Evolutionary conservation across 2,797 vertebrate genomes (phyloP), one percentile per base, ranked within the genome.

Genomic region (Sus cebifrons): DNA sequence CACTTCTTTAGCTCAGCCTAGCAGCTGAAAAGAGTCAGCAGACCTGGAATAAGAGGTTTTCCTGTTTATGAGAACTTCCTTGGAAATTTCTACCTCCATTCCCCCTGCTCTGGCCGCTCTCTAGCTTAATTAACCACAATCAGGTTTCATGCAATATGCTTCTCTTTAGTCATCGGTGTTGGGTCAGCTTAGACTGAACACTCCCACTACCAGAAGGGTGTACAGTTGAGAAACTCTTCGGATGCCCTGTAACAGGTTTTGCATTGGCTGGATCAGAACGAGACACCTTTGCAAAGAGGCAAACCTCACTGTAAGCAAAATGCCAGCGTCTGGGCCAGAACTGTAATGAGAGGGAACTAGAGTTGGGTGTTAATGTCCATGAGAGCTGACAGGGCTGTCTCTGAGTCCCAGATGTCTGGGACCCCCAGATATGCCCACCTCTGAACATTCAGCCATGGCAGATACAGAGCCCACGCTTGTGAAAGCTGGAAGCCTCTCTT

Each of bases 1-100:
- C 21, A 78, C 44, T n/a, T 54, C 64, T 70, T 20, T 70, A 67
- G 70, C 21, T 92, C 85, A 87, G 12, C 29, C 71, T 13, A 44
- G 82, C 20, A 52, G 32, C 27, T 71, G 14, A 79, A 64, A 62
- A 58, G 62, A 62, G n/a, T 49, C 49, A 49, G 29, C 36, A 60
- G 44, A 60, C 20, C 11, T 88, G 56, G 68, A 17, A 52, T 64
- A 71, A 91, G 81, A 70, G 0, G 0, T 86, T 86, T 70, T 86
- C 44, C 68, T 32, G 29, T 77, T 90, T 29, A 71, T 68, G 40
- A 92, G 82, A 93, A 68, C 79, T 71, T 75, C 16, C 74, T 92
- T 9, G 3, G 40, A 62, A 82, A 75, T 82, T 89, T 87, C 96
- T 96, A 87, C 86, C 94, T 98, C 96, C n/a, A 23, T 68, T 91